Evolutionary conservation across 2,888 invertebrate species (phyloP), one percentile per base, ranked within the genome.

Genomic region (Agapostemon virescens): DNA sequence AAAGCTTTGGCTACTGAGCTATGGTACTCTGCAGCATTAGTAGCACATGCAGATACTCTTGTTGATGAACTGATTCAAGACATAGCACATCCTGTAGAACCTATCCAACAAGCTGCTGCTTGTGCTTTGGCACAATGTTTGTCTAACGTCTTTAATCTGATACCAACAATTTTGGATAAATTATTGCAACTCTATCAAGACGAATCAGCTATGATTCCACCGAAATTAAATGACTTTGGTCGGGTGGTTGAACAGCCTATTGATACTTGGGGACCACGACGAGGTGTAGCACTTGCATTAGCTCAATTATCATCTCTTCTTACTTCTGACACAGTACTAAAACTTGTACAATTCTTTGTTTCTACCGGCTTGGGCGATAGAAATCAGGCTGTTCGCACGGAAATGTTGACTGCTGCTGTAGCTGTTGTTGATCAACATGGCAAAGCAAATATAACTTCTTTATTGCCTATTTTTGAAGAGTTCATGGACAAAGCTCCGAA

Each of bases 391-490:
- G 98, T 98, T 30, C 95, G 98, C 74, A 96, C 96, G 38, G 96
- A 97, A 92, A 99, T 99, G 98, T 94, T 98, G 77, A 96, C 96
- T 84, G 98, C 99, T 20, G 98, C 99, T n/a, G 95, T 98, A 85
- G 96, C 96, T 69, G 95, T 97, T 80, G 97, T 99, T 3, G 97
- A 98, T 91, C 93, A 97, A 74, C 98, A 99, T 93, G 99, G 99
- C 42, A 98, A 98, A 94, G 96, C 96, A 84, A 93, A 92, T 67
- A 92, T 91, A 30, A 89, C 91, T 0, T 96, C 95, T 78, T 94
- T 98, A 85, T 93, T 99, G 85, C 98, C 98, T 0, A 96, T 98
- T 33, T 98, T 99, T 93, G 98, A 99, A 93, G 95, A 97, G 83
- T 98, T 98, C 92, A 95, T 99, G 93, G 97, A 98, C 92, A 97